phyloP scores from a whole-genome alignment of 2,797 vertebrate genomes.

The Rhabdophis nuchalis region DNA sequence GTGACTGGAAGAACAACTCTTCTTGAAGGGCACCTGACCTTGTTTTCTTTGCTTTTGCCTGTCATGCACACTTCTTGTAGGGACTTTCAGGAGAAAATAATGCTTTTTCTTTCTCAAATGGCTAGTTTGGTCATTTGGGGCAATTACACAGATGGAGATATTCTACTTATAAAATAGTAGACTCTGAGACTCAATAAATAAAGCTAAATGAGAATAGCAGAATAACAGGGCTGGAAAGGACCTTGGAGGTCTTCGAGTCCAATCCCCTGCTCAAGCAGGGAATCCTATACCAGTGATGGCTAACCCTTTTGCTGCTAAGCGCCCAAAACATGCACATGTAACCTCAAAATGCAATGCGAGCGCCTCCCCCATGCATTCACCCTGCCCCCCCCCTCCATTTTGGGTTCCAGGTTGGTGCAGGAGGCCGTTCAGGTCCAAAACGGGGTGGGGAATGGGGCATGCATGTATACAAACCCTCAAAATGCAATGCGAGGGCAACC shows the following conservation, averaged over 20 bases:
- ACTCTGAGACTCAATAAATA: background rate
- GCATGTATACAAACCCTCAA: too few relatives aligned
- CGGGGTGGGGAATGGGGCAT: too few relatives aligned
- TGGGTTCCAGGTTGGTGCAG: too few relatives aligned
- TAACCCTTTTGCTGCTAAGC: too few relatives aligned
- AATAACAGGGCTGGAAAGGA: background rate
- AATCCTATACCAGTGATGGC: background rate
- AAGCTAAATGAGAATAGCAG: background rate
- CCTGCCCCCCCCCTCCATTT: too few relatives aligned
- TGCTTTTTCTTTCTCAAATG: background rate
- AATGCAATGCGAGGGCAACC: too few relatives aligned
- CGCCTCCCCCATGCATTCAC: too few relatives aligned
- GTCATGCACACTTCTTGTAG: background rate
- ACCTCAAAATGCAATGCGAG: too few relatives aligned
- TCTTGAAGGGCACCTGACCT: background rate
- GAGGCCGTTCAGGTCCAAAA: too few relatives aligned
- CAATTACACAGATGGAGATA: background rate
- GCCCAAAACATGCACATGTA: too few relatives aligned
- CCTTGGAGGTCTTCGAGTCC: background rate
- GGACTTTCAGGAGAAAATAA: background rate
- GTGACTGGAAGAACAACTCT: background rate
- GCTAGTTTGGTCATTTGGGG: background rate
- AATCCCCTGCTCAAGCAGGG: background rate
- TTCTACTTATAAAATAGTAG: background rate
- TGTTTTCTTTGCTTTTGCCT: background rate